Base-by-base conservation (phyloP, 2,113 vertebrate species). In the Pachypanchax playfairii region DNA sequence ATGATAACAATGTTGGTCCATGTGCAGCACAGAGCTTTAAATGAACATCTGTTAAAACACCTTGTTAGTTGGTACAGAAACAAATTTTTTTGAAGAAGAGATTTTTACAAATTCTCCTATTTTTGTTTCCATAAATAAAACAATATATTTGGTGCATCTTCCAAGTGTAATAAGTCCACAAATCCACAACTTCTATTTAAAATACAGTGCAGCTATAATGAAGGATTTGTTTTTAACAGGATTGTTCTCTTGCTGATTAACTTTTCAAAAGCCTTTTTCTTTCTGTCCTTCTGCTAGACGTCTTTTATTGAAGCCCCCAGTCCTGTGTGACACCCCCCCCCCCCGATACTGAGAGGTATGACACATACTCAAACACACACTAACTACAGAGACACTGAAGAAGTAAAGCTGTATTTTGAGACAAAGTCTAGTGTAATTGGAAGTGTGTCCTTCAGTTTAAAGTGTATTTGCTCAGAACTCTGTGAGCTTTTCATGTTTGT, bases 331-430 rank as follows among this genome's bases (percentile, higher is more conserved):
- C 81, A 75, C 72, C 79, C 75, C 77, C 57, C 81, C 77, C 72
- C 79, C 75, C 77, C 57, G 78, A 81, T 75, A 80, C 75, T 70
- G 75, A 85, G 73, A 90, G 86, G 88, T 88, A 86, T 17, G 80
- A 57, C 65, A 29, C 42, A 6, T 72, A 53, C 55, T 29, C 49
- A 53, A 31, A 63, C 68, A 51, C 52, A 55, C 51, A 54, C 57
- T 29, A 31, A 36, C 22, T n/a, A 53, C 31, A 12, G 20, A 55
- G 8, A 21, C 26, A 66, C 12, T 26, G 6, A 21, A 3, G 15
- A 33, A 21, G 3, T 28, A 8, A 24, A 36, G 10, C 24, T 33
- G 10, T 8, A 3, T 36, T 42, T 49, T 11, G 43, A 61, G 31
- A 4, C 36, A 20, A 10, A 47, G 5, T 46, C 18, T n/a, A 4